Evolutionary conservation across 2,888 invertebrate species (phyloP).

Genomic region (Eristalis intricaria): DNA sequence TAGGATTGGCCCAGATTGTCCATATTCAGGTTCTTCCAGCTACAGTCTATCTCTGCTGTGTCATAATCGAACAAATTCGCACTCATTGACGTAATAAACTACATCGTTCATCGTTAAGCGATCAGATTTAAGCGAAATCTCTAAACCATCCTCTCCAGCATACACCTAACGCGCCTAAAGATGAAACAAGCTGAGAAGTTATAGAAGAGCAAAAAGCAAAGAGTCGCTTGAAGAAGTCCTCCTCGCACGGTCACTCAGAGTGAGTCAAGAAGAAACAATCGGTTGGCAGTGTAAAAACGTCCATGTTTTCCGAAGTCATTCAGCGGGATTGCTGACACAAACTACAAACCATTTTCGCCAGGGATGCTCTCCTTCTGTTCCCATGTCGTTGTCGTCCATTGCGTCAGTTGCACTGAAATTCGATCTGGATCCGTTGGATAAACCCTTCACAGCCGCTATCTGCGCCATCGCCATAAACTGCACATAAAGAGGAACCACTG

Average conservation of each 20-base stretch:
- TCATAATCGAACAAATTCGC: constrained; percentile 48
- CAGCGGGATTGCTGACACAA: not conserved
- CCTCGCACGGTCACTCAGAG: not conserved
- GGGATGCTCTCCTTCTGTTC: not conserved
- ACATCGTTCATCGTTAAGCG: not conserved
- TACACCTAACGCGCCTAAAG: not conserved
- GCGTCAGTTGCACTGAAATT: not conserved
- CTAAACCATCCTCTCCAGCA: not conserved
- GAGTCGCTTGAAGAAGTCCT: not conserved
- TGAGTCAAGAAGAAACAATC: not conserved
- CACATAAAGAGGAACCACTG: not conserved
- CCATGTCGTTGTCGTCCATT: not conserved
- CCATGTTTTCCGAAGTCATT: not conserved
- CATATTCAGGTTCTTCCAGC: not conserved
- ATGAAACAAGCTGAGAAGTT: not conserved
- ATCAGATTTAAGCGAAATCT: not conserved
- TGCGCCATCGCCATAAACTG: not conserved
- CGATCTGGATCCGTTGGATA: not conserved
- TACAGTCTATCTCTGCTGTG: not conserved
- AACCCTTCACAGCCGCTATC: not conserved
- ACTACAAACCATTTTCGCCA: not conserved
- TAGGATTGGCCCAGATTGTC: not conserved
- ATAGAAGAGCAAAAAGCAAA: not conserved
- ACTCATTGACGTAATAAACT: constrained; percentile 23
- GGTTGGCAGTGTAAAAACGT: not conserved